Base-by-base conservation (phyloP, 2,113 vertebrate species). In the Fukomys damarensis region DNA sequence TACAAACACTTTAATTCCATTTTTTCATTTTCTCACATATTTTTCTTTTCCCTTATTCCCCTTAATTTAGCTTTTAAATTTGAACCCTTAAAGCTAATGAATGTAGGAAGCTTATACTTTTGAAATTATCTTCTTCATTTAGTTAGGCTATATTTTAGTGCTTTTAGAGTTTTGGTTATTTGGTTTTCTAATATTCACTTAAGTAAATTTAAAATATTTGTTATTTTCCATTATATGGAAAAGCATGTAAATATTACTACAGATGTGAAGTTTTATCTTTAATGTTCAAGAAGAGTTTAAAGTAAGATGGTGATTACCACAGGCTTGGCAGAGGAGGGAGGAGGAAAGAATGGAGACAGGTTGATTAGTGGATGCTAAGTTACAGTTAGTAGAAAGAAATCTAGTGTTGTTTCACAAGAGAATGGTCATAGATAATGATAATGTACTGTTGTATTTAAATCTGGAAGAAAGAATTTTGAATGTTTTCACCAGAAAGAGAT, bases 101-200 rank as follows among this genome's bases (percentile, higher is more conserved):
- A 63, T 74, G 7, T 92, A 65, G 35, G 30, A 88, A 94, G 24
- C 26, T 89, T 91, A 41, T 52, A 52, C 66, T 80, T 96, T 94
- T 65, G 46, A 96, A 97, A 95, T 72, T 88, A 63, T 80, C 49
- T 92, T 83, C 32, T 94, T 12, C 63, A 24, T 80, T 82, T 77
- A 81, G n/a, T 82, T 72, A 63, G 86, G 24, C 49, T 86, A 0
- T 90, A 38, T 91, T 92, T 95, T 77, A 58, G 10, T 94, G 41
- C 12, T 93, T 96, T 95, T 90, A 89, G 20, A 49, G 46, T 72
- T 86, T 30, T 88, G 35, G 24, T 28, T 86, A 59, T 43, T 85
- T 77, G 32, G 32, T 46, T 92, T 96, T 88, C 63, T 12, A 46
- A 7, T 46, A 30, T 46, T 76, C 41, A 86, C 4, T 16, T 41